Conservation (phyloP, 2,888 invertebrate species). For the Theretra japonica region DNA sequence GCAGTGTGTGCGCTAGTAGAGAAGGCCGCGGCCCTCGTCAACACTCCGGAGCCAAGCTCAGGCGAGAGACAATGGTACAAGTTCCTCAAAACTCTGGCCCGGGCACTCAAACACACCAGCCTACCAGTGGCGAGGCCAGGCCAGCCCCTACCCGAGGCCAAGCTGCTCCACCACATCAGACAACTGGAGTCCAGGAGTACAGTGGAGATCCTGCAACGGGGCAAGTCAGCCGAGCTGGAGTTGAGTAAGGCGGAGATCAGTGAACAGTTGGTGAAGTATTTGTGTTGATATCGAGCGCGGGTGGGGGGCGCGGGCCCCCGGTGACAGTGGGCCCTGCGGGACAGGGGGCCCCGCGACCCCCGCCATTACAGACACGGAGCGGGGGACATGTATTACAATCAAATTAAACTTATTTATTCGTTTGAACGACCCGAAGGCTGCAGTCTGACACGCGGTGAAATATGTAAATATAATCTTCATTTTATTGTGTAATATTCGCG, state of each 20-base stretch:
- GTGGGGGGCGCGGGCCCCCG: constrained; percentile 32
- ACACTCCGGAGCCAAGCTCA: constrained; percentile 72
- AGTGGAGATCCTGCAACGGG: constrained; percentile 74
- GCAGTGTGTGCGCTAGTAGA: constrained; percentile 73
- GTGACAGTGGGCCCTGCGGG: not conserved
- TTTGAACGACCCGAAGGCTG: no score
- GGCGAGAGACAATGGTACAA: constrained; percentile 82
- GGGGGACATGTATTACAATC: no score
- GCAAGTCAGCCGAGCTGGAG: constrained; percentile 72
- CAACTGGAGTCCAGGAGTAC: constrained; percentile 71
- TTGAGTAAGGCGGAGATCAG: constrained; percentile 67
- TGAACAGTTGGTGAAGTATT: constrained; percentile 65
- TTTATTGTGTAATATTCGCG: no score
- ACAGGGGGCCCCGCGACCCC: not conserved
- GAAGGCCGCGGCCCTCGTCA: constrained; percentile 62
- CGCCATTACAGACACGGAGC: not conserved
- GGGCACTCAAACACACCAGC: constrained; percentile 70
- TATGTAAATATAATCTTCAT: no score
- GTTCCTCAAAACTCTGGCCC: constrained; percentile 81
- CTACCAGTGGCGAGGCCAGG: constrained; percentile 64
- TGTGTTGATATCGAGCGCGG: constrained; percentile 63
- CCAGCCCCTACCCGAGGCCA: constrained; percentile 55
- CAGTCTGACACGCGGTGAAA: no score
- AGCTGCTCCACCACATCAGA: constrained; percentile 62
- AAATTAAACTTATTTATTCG: no score